phyloP scores from a whole-genome alignment of 2,888 invertebrate species.

The Patella pellucida region DNA sequence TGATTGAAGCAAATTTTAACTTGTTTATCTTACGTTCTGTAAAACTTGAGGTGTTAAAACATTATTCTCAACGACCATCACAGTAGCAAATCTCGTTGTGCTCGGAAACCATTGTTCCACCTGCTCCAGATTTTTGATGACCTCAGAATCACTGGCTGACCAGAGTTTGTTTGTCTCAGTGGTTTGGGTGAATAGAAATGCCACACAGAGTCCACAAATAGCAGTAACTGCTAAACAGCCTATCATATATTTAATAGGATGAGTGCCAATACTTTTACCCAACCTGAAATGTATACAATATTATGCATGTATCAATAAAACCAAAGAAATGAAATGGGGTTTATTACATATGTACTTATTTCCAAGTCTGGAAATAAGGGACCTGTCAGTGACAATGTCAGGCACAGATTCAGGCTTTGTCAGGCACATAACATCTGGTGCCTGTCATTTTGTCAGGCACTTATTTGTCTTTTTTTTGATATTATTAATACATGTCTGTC shows the following conservation, averaged over 20 bases:
- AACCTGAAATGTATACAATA: constrained; percentile 35
- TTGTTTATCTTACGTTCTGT: constrained; percentile 43
- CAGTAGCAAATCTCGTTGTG: constrained; percentile 42
- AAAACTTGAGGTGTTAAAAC: constrained; percentile 46
- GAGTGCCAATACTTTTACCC: constrained; percentile 42
- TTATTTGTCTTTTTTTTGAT: no score
- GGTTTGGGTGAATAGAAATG: constrained; percentile 46
- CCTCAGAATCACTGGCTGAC: constrained; percentile 48
- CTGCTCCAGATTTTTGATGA: constrained; percentile 47
- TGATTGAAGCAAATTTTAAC: no score
- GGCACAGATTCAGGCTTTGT: no score
- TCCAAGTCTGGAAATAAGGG: no score
- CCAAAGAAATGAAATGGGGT: no score
- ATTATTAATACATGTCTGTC: no score
- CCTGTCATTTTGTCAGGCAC: no score
- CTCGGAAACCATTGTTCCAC: constrained; percentile 49
- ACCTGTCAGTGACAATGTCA: no score
- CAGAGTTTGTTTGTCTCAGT: constrained; percentile 52
- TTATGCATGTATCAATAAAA: no score
- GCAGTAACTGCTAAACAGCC: constrained; percentile 36
- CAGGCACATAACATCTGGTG: no score
- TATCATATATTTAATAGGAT: constrained; percentile 47
- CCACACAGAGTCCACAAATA: constrained; percentile 44
- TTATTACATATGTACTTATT: no score
- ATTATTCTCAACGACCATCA: constrained; percentile 50